Conservation (phyloP, 2,113 vertebrate species). For the Dromas ardeola region DNA sequence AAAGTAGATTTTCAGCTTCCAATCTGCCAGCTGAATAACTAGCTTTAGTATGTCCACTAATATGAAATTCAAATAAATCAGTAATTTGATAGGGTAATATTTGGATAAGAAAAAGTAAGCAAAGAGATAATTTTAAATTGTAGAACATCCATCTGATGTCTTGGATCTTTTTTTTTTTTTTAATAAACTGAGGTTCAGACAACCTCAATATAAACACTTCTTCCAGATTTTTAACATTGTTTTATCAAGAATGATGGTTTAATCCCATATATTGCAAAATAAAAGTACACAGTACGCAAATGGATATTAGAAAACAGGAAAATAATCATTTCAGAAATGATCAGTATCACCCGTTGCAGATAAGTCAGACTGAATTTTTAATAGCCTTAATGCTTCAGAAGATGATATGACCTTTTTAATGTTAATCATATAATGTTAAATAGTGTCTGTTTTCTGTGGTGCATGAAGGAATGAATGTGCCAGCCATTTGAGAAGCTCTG, state of each 20-base stretch:
- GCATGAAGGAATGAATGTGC: neutral
- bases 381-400: neutral
- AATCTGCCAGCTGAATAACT: neutral
- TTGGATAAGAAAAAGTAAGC: neutral
- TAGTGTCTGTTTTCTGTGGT: neutral
- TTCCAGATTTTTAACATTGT: neutral
- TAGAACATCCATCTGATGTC: neutral
- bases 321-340: neutral
- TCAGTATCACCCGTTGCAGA: neutral
- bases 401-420: neutral
- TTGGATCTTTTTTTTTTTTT: neutral
- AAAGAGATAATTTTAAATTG: neutral
- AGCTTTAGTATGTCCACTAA: neutral
- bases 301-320: neutral
- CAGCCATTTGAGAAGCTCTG: neutral
- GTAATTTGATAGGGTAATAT: neutral
- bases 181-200: neutral
- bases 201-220: neutral
- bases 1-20: neutral
- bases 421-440: neutral
- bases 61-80: slow-evolving; percentile 17
- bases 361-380: neutral
- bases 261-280: neutral
- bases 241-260: neutral
- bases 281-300: neutral